Percentiles rank a stretch among this genome's conserved stretches.
Evolutionary conservation across 1,140 invertebrate genomes (phyloP).

Genomic region (Batillaria attramentaria): DNA sequence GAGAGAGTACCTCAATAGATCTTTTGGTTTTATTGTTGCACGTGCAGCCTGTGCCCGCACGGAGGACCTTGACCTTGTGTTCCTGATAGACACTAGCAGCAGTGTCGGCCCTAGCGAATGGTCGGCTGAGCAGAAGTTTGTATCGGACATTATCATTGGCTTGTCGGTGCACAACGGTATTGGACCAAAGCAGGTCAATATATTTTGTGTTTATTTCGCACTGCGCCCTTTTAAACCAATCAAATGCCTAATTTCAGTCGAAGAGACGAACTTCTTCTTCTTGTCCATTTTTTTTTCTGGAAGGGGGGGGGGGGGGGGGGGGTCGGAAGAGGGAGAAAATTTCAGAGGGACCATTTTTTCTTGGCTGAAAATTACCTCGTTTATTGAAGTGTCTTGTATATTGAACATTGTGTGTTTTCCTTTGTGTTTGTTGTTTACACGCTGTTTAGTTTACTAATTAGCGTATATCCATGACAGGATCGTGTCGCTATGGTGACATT

Average conservation of each 20-base stretch:
- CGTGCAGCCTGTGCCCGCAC: constrained; percentile 28
- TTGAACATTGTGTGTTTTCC: too few relatives aligned
- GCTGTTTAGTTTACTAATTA: too few relatives aligned
- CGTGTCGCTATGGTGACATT: constrained; percentile 55
- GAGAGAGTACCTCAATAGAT: neutral
- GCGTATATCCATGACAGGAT: neutral
- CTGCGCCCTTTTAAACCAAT: too few relatives aligned
- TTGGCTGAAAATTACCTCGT: too few relatives aligned
- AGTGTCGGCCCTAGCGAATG: constrained; percentile 52
- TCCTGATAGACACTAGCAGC: constrained; percentile 58
- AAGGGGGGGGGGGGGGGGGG: too few relatives aligned
- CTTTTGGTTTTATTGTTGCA: neutral
- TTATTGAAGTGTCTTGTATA: too few relatives aligned
- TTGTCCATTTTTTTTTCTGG: too few relatives aligned
- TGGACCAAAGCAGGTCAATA: constrained; percentile 30
- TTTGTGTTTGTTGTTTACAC: too few relatives aligned
- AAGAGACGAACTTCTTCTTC: too few relatives aligned
- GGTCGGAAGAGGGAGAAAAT: too few relatives aligned
- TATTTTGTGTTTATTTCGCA: neutral
- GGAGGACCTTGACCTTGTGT: constrained; percentile 54
- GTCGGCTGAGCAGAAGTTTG: constrained; percentile 46
- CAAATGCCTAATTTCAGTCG: too few relatives aligned
- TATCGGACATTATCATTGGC: constrained; percentile 45
- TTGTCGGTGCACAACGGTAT: constrained; percentile 44
- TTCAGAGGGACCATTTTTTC: too few relatives aligned